Evolutionary conservation across 2,888 invertebrate species (phyloP), one percentile per base, ranked within the genome.

Genomic region (Synanthedon formicaeformis): DNA sequence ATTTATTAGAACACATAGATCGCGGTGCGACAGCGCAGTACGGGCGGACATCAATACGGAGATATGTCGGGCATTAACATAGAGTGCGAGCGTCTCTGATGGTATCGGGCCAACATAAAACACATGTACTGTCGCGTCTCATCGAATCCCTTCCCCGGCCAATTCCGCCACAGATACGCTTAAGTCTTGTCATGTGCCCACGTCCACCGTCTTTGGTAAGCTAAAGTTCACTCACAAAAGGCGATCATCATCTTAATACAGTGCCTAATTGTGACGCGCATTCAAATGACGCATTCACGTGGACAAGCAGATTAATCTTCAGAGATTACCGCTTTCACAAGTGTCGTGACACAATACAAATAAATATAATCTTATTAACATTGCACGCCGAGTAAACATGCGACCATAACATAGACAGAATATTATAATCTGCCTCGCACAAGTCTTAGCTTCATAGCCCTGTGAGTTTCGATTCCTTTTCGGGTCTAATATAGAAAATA

Each of bases 271-370:
- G 34, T 34, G 34, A 34, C 50, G 55, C 59, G 34, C 34, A n/a
- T 49, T 18, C 27, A 16, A 34, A 34, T 34, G 34, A 12, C 49
- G 49, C 49, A 16, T 49, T 49, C 16, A 49, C 49, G 18, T 16
- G 45, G 45, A 45, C 13, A 49, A 27, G 56, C 55, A 65, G 65
- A 66, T 65, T 60, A 57, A 59, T 66, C 61, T 61, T 55, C 53
- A 50, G 54, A 64, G 66, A 65, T 65, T 65, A 66, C 55, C 40
- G 58, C 65, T 65, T 66, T 65, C 65, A 62, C 65, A 61, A 64
- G 65, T 64, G 60, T 64, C 62, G 63, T 66, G 66, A 14, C 13
- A 14, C 23, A 49, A 49, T 50, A 50, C 34, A 34, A 34, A 34
- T 34, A 34, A 34, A 34, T 50, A 50, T 50, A 50, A 50, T 50